Evolutionary conservation across 2,888 invertebrate species (phyloP), one percentile per base, ranked within the genome.

Genomic region (Melanostoma mellinum): DNA sequence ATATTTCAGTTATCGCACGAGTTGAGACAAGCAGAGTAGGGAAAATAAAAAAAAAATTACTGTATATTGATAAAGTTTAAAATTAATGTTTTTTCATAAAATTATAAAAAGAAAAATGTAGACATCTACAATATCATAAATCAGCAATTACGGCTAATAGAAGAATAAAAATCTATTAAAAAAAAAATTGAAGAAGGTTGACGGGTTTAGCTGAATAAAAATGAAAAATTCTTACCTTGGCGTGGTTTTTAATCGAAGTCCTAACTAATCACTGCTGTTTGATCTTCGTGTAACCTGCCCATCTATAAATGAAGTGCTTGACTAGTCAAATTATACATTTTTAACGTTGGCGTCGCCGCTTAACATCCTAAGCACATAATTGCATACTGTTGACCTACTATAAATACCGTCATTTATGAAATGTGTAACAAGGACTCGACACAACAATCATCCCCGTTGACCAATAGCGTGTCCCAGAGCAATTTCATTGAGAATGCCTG

Each of bases 341-440:
- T 63, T 46, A 35, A 42, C n/a, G 32, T 30, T 2, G 30, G 33
- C 20, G 6, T 20, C 73, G 65, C 78, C 82, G 63, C 72, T 74
- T 46, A 78, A 58, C 61, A 81, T 76, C 61, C 53, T 81, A 72
- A 72, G 67, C 73, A 78, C 63, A 73, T 78, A 78, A 82, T 82
- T 73, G 73, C 73, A 78, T 53, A 78, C 73, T 52, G 36, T 44
- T 74, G 82, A 78, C 82, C 82, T 63, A 78, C 73, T 74, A 50
- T 32, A 69, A 82, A 58, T 58, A 68, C 35, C 65, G 69, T 46
- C 73, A 69, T 82, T 82, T 77, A 63, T 63, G 52, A 74, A 78
- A 76, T 78, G 78, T 82, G 78, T 82, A 82, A 78, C 82, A 78
- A 78, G 78, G 82, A 52, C 82, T 60, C 48, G 55, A 65, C 60